Conservation (phyloP, 2,797 vertebrate genomes). For the Acipenser transmontanus region DNA sequence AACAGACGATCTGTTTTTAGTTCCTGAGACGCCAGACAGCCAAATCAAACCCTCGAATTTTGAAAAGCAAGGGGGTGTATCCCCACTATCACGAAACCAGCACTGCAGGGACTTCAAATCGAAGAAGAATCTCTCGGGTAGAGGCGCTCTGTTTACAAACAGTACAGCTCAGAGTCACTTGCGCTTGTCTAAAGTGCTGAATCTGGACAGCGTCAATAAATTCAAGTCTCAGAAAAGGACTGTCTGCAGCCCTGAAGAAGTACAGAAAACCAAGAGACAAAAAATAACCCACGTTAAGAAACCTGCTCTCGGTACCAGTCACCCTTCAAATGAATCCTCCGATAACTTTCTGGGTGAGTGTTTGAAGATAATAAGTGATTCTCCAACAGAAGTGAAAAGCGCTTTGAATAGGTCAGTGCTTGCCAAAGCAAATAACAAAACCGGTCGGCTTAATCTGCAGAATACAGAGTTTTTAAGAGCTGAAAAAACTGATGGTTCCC, state of each 20-base stretch:
- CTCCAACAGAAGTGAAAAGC: neutral
- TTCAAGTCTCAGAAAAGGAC: conserved; percentile 48
- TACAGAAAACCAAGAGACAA: conserved; percentile 42
- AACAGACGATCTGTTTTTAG: neutral
- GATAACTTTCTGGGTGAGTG: conserved; percentile 16
- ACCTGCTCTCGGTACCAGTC: conserved; percentile 7
- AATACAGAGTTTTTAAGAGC: neutral
- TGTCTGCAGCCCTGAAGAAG: conserved; percentile 40
- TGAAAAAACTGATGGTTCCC: conserved; percentile 1
- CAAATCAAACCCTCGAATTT: conserved; percentile 6
- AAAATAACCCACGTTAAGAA: conserved; percentile 25
- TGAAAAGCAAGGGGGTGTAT: conserved; percentile 18
- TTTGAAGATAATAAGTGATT: conserved; percentile 15
- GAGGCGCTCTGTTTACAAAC: conserved; percentile 15
- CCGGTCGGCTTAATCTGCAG: no score
- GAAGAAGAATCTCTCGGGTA: conserved; percentile 21
- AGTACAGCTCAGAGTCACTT: conserved; percentile 17
- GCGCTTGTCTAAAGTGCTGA: conserved; percentile 6
- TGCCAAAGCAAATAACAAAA: no score
- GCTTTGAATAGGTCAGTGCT: no score
- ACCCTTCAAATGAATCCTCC: neutral
- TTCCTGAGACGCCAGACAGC: conserved; percentile 32
- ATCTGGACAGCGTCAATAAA: conserved; percentile 3
- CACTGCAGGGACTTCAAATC: conserved; percentile 26
- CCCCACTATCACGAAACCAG: conserved; percentile 46